Conservation (phyloP, 2,797 vertebrate species). For the Parambassis ranga region DNA sequence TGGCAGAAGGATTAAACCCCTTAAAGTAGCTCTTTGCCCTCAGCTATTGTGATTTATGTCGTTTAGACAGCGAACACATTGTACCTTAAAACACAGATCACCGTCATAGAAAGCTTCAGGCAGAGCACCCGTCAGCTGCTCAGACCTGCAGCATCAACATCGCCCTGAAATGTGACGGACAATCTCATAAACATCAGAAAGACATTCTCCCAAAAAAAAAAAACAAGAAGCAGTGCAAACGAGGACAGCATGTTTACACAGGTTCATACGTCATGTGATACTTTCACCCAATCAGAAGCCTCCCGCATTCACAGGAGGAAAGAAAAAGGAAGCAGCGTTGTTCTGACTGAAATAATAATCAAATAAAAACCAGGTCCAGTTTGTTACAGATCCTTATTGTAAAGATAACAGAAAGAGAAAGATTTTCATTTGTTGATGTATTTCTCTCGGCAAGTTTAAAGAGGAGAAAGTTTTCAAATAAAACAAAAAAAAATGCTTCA, state of each 20-base stretch:
- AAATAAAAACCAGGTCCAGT: no score
- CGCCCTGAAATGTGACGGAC: slow-evolving; percentile 6
- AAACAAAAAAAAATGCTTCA: no score
- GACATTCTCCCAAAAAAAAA: not conserved
- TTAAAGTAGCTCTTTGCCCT: not conserved
- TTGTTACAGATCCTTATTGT: no score
- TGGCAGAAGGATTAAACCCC: not conserved
- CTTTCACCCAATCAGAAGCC: no score
- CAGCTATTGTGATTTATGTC: not conserved
- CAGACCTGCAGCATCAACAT: not conserved
- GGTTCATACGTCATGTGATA: no score
- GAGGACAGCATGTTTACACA: not conserved
- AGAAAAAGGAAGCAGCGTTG: no score
- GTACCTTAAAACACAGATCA: not conserved
- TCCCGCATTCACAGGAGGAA: no score
- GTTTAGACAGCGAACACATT: not conserved
- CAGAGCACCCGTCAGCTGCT: not conserved
- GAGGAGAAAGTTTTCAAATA: no score
- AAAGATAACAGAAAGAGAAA: no score
- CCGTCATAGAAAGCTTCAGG: not conserved
- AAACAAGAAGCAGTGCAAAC: slow-evolving; percentile 1
- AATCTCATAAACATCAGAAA: not conserved
- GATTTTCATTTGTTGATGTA: no score
- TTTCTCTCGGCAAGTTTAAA: no score
- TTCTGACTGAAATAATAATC: no score